These are phyloP conservation scores for Rhagoletis zephyria DNA, from an alignment of 1,140 invertebrate genomes.

Conservation along the genomic window DNA sequence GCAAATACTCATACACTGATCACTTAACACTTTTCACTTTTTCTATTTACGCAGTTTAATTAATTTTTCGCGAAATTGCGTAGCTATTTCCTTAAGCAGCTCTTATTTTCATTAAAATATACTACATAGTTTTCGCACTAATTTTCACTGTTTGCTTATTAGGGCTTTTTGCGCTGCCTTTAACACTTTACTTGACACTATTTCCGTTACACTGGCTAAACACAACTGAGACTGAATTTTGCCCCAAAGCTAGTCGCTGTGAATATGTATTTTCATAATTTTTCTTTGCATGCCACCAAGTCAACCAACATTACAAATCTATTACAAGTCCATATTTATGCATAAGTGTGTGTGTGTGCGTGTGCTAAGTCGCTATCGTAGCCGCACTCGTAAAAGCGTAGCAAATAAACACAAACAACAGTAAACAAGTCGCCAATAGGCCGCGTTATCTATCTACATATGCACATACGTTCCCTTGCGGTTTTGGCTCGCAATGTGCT, in stretches of 20 bases:
- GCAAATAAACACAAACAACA: background rate
- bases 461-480: slow-evolving; percentile 8
- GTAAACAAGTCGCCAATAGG: slow-evolving; percentile 47
- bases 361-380: background rate
- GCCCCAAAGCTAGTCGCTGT: background rate
- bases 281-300: slow-evolving; percentile 37
- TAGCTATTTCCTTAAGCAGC: background rate
- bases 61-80: background rate
- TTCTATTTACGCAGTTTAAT: background rate
- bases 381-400: background rate
- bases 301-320: slow-evolving; percentile 12
- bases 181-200: slow-evolving; percentile 9
- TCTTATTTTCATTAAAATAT: background rate
- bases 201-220: slow-evolving; percentile 33
- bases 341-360: too few species aligned
- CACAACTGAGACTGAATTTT: slow-evolving; percentile 8
- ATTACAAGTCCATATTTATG: background rate
- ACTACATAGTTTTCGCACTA: background rate
- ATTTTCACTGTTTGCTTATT: background rate
- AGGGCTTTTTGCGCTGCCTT: background rate
- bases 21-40: background rate
- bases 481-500: slow-evolving; percentile 35
- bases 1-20: background rate
- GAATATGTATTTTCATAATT: slow-evolving; percentile 44
- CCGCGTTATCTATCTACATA: background rate